phyloP scores from a whole-genome alignment of 2,888 invertebrate genomes.

The Busseola fusca region DNA sequence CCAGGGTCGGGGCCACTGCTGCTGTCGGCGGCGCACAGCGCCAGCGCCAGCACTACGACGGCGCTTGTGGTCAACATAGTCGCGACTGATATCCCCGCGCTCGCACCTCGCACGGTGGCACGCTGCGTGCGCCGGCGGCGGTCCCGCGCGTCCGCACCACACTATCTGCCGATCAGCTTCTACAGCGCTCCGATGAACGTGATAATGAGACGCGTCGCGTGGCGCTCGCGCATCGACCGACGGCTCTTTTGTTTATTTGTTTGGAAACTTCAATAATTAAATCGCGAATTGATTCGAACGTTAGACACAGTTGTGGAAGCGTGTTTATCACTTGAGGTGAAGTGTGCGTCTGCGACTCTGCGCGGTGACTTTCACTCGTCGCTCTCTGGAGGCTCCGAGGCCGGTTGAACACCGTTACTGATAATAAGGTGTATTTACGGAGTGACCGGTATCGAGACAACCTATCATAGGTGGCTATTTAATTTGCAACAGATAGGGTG shows the following conservation, averaged over 20 bases:
- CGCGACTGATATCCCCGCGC: conserved; percentile 74
- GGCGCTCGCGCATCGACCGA: conserved; percentile 70
- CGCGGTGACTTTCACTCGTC: conserved; percentile 85
- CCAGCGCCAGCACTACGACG: conserved; percentile 77
- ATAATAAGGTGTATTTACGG: conserved; percentile 78
- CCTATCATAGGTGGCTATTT: conserved; percentile 52
- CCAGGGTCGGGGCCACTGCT: conserved; percentile 72
- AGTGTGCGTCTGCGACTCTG: conserved; percentile 78
- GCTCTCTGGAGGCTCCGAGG: conserved; percentile 77
- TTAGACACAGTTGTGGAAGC: conserved; percentile 63
- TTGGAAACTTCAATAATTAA: conserved; percentile 73
- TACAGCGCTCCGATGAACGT: conserved; percentile 71
- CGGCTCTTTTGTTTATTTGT: conserved; percentile 81
- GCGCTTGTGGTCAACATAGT: conserved; percentile 79
- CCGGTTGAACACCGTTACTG: conserved; percentile 84
- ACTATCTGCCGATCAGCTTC: conserved; percentile 79
- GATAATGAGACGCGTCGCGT: conserved; percentile 73
- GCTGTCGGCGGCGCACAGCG: conserved; percentile 64
- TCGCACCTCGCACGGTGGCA: conserved; percentile 63
- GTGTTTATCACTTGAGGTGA: conserved; percentile 78
- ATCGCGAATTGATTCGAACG: conserved; percentile 67
- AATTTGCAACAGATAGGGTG: conserved; percentile 42
- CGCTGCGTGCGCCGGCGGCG: conserved; percentile 65
- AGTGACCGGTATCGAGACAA: conserved; percentile 68
- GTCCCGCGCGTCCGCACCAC: conserved; percentile 72